A percentile compares a stretch with the other conserved stretches of the same genome.
Conservation (phyloP, 1,140 invertebrate species). For the Gryon sp. region DNA sequence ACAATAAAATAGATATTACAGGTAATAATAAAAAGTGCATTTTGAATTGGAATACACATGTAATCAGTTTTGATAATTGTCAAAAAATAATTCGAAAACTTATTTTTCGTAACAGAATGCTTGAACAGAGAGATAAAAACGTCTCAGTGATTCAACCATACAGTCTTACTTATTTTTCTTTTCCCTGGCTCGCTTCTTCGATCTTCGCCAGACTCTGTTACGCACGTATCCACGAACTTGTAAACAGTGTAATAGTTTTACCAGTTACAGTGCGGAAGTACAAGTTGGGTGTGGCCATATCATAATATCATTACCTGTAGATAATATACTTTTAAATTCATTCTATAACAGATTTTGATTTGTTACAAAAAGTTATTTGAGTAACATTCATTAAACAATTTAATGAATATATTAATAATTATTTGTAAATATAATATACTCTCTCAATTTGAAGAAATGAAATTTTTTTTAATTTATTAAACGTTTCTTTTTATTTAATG, state of each 20-base stretch:
- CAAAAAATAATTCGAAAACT: not conserved
- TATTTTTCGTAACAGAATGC: conserved; percentile 33
- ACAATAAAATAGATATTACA: too few species aligned
- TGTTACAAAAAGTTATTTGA: too few species aligned
- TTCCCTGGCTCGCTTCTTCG: conserved; percentile 26
- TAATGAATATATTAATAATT: too few species aligned
- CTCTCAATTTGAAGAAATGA: too few species aligned
- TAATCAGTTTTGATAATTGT: not conserved
- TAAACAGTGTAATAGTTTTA: conserved; percentile 51
- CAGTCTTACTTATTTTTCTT: conserved; percentile 43
- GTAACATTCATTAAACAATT: too few species aligned
- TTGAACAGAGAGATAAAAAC: conserved; percentile 19
- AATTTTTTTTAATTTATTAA: too few species aligned
- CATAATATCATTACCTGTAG: conserved; percentile 14
- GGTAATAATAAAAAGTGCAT: too few species aligned
- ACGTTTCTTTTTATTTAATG: too few species aligned
- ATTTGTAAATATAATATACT: too few species aligned
- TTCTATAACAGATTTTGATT: too few species aligned
- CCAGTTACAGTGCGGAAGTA: conserved; percentile 36
- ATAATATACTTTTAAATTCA: too few species aligned
- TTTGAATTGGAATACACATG: too few species aligned
- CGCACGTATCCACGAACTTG: conserved; percentile 46
- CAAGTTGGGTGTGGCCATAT: conserved; percentile 32
- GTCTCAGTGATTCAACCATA: conserved; percentile 36
- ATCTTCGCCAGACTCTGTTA: conserved; percentile 36